phyloP scores from a whole-genome alignment of 2,888 invertebrate species.

The Abrostola triplasia region DNA sequence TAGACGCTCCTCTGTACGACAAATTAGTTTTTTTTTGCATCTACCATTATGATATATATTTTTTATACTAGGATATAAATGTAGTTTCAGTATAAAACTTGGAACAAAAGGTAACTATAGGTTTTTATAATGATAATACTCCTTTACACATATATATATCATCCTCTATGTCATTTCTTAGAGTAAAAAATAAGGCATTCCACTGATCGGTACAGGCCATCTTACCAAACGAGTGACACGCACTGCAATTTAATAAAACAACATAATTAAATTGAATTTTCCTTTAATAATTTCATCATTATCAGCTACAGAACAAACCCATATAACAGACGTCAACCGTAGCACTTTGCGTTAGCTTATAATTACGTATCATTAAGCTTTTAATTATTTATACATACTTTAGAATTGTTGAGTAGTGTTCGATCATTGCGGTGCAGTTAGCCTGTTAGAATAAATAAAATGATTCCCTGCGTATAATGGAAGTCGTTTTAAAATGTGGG shows the following conservation, averaged over 20 bases:
- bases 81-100: too few relatives aligned
- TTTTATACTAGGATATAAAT: too few relatives aligned
- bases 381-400: conserved; percentile 42
- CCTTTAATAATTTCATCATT: conserved; percentile 67
- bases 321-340: conserved; percentile 63
- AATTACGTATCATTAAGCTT: conserved; percentile 41
- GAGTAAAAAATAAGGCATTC: too few relatives aligned
- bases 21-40: too few relatives aligned
- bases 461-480: conserved; percentile 34
- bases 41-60: too few relatives aligned
- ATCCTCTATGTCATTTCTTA: too few relatives aligned
- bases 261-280: conserved; percentile 56
- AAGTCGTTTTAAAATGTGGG: conserved; percentile 28
- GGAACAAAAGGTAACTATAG: too few relatives aligned
- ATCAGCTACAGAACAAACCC: conserved; percentile 67
- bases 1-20: too few relatives aligned
- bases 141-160: too few relatives aligned
- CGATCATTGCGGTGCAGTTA: conserved; percentile 49
- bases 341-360: conserved; percentile 55
- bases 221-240: too few relatives aligned
- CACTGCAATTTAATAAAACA: conserved; percentile 56
- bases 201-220: too few relatives aligned
- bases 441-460: conserved; percentile 8
- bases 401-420: conserved; percentile 30
- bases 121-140: too few relatives aligned